A percentile compares a stretch with the other conserved stretches of the same genome.
Evolutionary conservation across 2,888 invertebrate species (phyloP).

Genomic region (Masnerella sp.): DNA sequence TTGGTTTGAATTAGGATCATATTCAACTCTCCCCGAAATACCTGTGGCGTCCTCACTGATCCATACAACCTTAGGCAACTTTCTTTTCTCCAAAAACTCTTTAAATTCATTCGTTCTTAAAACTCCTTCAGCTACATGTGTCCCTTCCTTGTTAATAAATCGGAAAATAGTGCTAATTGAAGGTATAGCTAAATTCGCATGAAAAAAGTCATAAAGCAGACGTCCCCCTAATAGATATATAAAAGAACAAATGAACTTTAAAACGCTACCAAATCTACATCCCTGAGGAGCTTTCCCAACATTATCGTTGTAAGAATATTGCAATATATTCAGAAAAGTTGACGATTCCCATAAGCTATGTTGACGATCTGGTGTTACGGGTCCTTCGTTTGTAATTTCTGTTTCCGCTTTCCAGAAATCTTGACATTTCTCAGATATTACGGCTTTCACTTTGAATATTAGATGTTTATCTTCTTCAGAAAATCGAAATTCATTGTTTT

Average conservation of each 20-base stretch:
- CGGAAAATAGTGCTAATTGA: not conserved
- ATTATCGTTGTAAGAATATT: slow-evolving; percentile 4
- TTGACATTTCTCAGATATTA: too few relatives aligned
- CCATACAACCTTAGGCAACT: slow-evolving; percentile 54
- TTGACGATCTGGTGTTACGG: too few relatives aligned
- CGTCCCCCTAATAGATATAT: slow-evolving; percentile 4
- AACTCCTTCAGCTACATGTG: slow-evolving; percentile 7
- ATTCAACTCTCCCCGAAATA: slow-evolving; percentile 59
- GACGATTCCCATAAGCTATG: slow-evolving; percentile 14
- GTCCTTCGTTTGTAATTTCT: too few relatives aligned
- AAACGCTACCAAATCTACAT: not conserved
- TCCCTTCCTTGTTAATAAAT: slow-evolving; percentile 1
- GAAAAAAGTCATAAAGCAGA: slow-evolving; percentile 3
- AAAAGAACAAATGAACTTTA: not conserved
- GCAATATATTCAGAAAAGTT: slow-evolving; percentile 8
- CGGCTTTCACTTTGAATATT: too few relatives aligned
- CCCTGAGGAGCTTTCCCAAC: not conserved
- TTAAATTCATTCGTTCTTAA: slow-evolving; percentile 31
- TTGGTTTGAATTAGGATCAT: slow-evolving; percentile 58
- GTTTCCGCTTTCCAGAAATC: too few relatives aligned
- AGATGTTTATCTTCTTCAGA: too few relatives aligned
- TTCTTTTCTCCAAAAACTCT: slow-evolving; percentile 45
- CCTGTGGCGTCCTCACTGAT: slow-evolving; percentile 22
- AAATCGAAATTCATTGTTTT: too few relatives aligned
- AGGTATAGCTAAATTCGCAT: slow-evolving; percentile 10